phyloP scores from a whole-genome alignment of 2,797 vertebrate genomes.

The Hypotaenidia philippensis region DNA sequence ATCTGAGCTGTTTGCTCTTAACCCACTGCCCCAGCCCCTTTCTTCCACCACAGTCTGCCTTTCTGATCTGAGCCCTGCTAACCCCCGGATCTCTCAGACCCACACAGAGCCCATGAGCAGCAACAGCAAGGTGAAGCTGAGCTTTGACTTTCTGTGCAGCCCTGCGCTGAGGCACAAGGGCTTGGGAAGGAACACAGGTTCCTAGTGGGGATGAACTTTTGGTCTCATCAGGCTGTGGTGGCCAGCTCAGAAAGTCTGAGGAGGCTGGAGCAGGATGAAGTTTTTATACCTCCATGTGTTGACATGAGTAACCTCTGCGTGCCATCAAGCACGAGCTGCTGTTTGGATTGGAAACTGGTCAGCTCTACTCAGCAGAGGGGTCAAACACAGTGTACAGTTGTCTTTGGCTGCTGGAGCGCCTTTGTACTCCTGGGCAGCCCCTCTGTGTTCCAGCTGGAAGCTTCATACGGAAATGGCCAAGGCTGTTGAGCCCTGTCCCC shows the following conservation, averaged over 20 bases:
- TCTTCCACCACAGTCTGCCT: neutral
- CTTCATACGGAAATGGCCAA: neutral
- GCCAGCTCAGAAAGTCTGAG: constrained; percentile 12
- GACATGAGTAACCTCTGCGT: neutral
- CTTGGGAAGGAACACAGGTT: neutral
- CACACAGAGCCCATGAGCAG: neutral
- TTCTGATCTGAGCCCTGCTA: neutral
- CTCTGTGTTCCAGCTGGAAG: neutral
- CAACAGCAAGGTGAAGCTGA: neutral
- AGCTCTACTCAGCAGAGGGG: neutral
- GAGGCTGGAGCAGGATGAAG: neutral
- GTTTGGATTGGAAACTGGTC: neutral
- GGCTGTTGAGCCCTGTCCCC: neutral
- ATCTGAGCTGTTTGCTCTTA: neutral
- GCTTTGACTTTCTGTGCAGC: neutral
- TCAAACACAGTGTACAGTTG: neutral
- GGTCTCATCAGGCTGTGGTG: neutral
- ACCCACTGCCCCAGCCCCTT: neutral
- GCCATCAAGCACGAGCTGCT: neutral
- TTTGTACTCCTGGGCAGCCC: neutral
- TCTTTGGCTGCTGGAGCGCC: neutral
- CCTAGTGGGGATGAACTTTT: neutral
- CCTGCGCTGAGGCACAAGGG: neutral
- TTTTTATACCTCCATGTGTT: neutral
- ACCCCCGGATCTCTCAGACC: neutral